Percentiles rank a stretch among this genome's conserved stretches.
These are phyloP conservation scores for Gadus macrocephalus DNA, from an alignment of 2,113 vertebrate genomes.

Conservation along the genomic window DNA sequence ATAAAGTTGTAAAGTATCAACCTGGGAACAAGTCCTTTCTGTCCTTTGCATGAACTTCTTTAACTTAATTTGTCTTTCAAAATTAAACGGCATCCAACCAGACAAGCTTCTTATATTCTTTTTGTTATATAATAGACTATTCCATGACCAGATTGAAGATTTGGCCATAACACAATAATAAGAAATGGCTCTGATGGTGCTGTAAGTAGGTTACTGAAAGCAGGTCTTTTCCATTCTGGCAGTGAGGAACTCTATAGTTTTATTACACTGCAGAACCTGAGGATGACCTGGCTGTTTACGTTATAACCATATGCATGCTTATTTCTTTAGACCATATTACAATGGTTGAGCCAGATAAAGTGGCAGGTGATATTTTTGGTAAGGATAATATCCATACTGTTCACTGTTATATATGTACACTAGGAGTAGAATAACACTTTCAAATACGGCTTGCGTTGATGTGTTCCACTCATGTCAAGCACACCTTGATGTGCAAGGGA, in stretches of 20 bases:
- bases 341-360: conserved; percentile 5
- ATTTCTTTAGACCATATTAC: not conserved
- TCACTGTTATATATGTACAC: too few species aligned
- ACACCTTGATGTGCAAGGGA: conserved; percentile 23
- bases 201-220: not conserved
- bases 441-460: too few species aligned
- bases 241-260: conserved; percentile 12
- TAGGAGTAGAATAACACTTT: not conserved
- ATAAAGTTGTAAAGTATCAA: not conserved
- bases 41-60: not conserved
- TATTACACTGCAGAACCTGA: conserved; percentile 15
- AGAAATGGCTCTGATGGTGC: not conserved
- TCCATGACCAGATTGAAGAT: not conserved
- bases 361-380: not conserved
- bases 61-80: not conserved
- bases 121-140: not conserved
- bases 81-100: not conserved
- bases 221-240: not conserved
- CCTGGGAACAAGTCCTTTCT: not conserved
- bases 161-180: not conserved
- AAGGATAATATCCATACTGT: conserved; percentile 1
- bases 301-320: too few species aligned
- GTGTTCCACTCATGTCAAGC: not conserved
- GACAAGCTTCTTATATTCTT: not conserved
- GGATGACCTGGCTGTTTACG: not conserved